A percentile compares a stretch with the other conserved stretches of the same genome.
These are phyloP conservation scores for Pithys albifrons DNA, from an alignment of 2,113 vertebrate genomes.

Conservation along the genomic window DNA sequence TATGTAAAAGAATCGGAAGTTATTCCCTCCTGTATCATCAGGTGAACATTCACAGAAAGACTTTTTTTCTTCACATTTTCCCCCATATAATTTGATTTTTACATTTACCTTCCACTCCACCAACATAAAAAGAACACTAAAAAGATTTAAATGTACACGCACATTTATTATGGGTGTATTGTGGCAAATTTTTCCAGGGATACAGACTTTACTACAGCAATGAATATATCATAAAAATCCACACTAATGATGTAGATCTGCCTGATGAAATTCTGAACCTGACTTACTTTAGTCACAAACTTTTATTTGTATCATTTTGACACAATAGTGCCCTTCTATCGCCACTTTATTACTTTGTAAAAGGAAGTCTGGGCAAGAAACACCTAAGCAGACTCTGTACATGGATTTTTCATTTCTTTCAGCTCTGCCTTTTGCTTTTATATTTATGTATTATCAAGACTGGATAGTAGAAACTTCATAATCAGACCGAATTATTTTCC, in stretches of 20 bases:
- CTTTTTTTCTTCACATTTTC: not conserved
- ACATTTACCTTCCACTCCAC: not conserved
- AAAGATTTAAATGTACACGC: not conserved
- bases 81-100: not conserved
- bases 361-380: not conserved
- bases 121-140: not conserved
- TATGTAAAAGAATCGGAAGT: not conserved
- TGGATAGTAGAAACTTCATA: not conserved
- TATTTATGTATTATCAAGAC: not conserved
- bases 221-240: not conserved
- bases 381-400: not conserved
- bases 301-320: not conserved
- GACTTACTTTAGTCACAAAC: not conserved
- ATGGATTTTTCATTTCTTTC: not conserved
- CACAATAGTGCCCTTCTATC: not conserved
- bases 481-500: not conserved
- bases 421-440: not conserved
- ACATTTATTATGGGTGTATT: not conserved
- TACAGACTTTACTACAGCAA: not conserved
- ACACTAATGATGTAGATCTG: not conserved
- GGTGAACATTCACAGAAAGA: not conserved
- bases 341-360: not conserved
- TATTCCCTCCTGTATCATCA: not conserved
- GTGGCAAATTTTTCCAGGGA: not conserved
- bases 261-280: not conserved